These are phyloP conservation scores for Lepidochrysops patricia DNA, from an alignment of 2,888 invertebrate species.

Conservation along the genomic window DNA sequence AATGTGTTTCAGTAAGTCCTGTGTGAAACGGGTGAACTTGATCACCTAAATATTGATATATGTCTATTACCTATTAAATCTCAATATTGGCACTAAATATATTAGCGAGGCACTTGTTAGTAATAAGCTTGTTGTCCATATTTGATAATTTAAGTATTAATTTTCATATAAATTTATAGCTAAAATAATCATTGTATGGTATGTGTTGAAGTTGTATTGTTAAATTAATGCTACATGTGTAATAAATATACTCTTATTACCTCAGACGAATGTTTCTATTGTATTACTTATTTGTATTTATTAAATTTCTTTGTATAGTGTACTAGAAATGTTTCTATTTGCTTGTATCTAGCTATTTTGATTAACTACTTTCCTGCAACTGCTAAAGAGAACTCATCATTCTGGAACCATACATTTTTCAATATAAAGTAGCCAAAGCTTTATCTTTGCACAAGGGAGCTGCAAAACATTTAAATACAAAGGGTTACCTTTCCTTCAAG, in stretches of 20 bases:
- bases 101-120: slow-evolving; percentile 14
- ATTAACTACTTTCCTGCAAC: too few relatives aligned
- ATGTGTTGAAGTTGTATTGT: slow-evolving; percentile 14
- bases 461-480: too few relatives aligned
- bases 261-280: slow-evolving; percentile 19
- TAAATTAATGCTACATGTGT: slow-evolving; percentile 13
- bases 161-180: slow-evolving; percentile 10
- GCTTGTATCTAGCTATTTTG: background rate
- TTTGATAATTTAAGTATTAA: slow-evolving; percentile 11
- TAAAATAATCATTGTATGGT: slow-evolving; percentile 12
- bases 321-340: background rate
- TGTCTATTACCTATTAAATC: slow-evolving; percentile 11
- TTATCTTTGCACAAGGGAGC: too few relatives aligned
- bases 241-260: slow-evolving; percentile 19
- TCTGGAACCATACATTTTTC: too few relatives aligned
- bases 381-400: too few relatives aligned
- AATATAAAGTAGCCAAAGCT: too few relatives aligned
- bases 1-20: slow-evolving; percentile 28
- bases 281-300: slow-evolving; percentile 12
- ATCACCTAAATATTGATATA: slow-evolving; percentile 1
- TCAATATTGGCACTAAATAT: slow-evolving; percentile 14
- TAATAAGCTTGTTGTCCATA: slow-evolving; percentile 19
- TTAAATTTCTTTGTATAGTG: background rate
- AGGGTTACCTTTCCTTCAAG: too few relatives aligned
- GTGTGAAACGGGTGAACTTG: slow-evolving; percentile 11